phyloP scores from a whole-genome alignment of 2,888 invertebrate genomes.

The Herminia tarsipennalis region DNA sequence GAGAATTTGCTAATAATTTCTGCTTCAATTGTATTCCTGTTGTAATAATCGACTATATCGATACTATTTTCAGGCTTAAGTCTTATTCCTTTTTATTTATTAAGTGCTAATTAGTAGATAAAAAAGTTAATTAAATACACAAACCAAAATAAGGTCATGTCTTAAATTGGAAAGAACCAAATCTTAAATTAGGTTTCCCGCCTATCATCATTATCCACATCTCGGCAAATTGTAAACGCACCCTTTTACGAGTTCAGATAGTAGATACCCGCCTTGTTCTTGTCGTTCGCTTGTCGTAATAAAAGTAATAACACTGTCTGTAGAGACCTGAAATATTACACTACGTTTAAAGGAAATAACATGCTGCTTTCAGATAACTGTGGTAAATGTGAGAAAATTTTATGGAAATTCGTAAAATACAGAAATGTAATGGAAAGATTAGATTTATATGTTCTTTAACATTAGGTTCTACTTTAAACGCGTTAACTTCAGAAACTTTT shows the following conservation, averaged over 20 bases:
- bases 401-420: background rate
- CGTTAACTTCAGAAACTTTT: too few relatives aligned
- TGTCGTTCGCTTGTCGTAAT: constrained; percentile 33
- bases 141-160: constrained; percentile 25
- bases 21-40: too few relatives aligned
- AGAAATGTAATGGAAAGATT: background rate
- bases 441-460: too few relatives aligned
- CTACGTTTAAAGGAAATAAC: background rate
- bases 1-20: too few relatives aligned
- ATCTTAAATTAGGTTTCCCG: constrained; percentile 38
- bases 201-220: constrained; percentile 42
- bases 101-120: too few relatives aligned
- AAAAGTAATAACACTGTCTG: constrained; percentile 29
- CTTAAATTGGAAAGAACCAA: constrained; percentile 21
- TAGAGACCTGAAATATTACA: constrained; percentile 2
- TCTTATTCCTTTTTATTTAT: too few relatives aligned
- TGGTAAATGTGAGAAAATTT: too few relatives aligned
- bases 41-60: too few relatives aligned
- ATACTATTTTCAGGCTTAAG: too few relatives aligned
- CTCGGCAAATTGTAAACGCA: constrained; percentile 44
- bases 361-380: background rate
- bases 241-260: constrained; percentile 41
- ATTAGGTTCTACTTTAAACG: too few relatives aligned
- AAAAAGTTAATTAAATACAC: too few relatives aligned
- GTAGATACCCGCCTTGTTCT: constrained; percentile 38